A percentile compares a stretch with the other conserved stretches of the same genome.
phyloP scores from a whole-genome alignment of 2,888 invertebrate genomes.

The Argyresthia goedartella region DNA sequence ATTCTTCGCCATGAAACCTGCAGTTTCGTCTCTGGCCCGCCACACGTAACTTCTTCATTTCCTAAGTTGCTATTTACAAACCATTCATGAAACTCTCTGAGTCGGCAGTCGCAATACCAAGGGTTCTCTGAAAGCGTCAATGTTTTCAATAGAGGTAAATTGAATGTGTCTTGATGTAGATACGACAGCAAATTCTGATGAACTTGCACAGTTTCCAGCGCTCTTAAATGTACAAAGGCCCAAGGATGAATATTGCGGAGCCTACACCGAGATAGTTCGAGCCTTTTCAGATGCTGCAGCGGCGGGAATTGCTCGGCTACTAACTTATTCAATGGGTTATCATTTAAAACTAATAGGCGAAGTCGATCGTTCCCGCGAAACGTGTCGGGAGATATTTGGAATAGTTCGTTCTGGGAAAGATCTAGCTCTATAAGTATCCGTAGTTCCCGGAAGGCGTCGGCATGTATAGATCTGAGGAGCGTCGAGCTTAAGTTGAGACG shows the following conservation, averaged over 20 bases:
- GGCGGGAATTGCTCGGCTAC: slow-evolving; percentile 84
- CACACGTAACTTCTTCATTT: slow-evolving; percentile 79
- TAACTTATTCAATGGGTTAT: slow-evolving; percentile 82
- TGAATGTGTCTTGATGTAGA: slow-evolving; percentile 65
- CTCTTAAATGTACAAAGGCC: slow-evolving; percentile 80
- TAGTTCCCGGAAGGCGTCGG: slow-evolving; percentile 86
- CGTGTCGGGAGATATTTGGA: slow-evolving; percentile 80
- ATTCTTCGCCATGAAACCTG: slow-evolving; percentile 82
- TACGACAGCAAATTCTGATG: slow-evolving; percentile 83
- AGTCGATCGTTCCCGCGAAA: slow-evolving; percentile 87
- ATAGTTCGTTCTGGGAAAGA: slow-evolving; percentile 84
- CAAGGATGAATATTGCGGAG: slow-evolving; percentile 79
- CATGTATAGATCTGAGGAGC: slow-evolving; percentile 79
- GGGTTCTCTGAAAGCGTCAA: slow-evolving; percentile 86
- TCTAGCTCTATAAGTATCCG: slow-evolving; percentile 89
- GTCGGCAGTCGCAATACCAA: slow-evolving; percentile 90
- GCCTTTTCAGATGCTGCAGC: slow-evolving; percentile 81
- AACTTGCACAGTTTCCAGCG: slow-evolving; percentile 86
- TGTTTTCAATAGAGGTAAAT: slow-evolving; percentile 76
- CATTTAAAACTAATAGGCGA: slow-evolving; percentile 81
- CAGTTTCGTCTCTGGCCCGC: slow-evolving; percentile 75
- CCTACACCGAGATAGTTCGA: slow-evolving; percentile 85
- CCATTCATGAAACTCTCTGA: slow-evolving; percentile 87
- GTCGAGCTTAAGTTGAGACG: slow-evolving; percentile 83
- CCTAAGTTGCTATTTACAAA: slow-evolving; percentile 82